These are phyloP conservation scores for Zophobas morio DNA, from an alignment of 1,140 invertebrate genomes.

Conservation along the genomic window DNA sequence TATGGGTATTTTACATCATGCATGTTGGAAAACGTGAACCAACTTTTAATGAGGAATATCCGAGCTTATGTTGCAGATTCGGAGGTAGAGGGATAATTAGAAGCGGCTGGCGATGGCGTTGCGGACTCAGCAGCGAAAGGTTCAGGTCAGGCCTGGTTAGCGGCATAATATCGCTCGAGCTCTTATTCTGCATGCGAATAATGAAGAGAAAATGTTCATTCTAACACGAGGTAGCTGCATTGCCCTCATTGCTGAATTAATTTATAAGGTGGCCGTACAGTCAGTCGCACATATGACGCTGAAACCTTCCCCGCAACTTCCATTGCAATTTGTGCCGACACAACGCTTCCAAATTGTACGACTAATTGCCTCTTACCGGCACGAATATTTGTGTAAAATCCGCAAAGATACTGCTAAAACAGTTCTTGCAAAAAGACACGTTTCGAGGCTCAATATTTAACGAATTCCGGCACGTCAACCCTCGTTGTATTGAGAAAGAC, in stretches of 20 bases:
- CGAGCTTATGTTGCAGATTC: conserved; percentile 48
- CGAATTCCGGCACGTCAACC: conserved; percentile 36
- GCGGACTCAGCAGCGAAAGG: conserved; percentile 45
- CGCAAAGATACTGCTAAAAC: conserved; percentile 12
- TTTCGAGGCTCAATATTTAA: conserved; percentile 20
- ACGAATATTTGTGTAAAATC: not conserved
- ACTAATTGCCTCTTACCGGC: conserved; percentile 19
- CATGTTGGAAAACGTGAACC: conserved; percentile 36
- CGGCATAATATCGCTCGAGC: conserved; percentile 28
- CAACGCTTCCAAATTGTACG: conserved; percentile 28
- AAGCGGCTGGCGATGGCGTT: conserved; percentile 11
- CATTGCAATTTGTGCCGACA: conserved; percentile 32
- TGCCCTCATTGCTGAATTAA: conserved; percentile 37
- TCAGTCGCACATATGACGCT: conserved; percentile 28
- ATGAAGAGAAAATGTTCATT: conserved; percentile 52
- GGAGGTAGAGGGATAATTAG: conserved; percentile 49
- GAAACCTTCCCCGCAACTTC: conserved; percentile 23
- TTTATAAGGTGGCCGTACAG: conserved; percentile 30
- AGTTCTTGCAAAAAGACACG: conserved; percentile 14
- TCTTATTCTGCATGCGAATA: conserved; percentile 48
- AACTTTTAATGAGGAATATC: conserved; percentile 53
- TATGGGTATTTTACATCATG: conserved; percentile 43
- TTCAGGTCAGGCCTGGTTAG: conserved; percentile 9
- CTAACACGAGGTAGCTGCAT: conserved; percentile 23
- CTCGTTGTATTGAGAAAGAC: conserved; percentile 19